Base-by-base conservation (phyloP, 1,140 invertebrate genomes). In the Drosophila tristis region DNA sequence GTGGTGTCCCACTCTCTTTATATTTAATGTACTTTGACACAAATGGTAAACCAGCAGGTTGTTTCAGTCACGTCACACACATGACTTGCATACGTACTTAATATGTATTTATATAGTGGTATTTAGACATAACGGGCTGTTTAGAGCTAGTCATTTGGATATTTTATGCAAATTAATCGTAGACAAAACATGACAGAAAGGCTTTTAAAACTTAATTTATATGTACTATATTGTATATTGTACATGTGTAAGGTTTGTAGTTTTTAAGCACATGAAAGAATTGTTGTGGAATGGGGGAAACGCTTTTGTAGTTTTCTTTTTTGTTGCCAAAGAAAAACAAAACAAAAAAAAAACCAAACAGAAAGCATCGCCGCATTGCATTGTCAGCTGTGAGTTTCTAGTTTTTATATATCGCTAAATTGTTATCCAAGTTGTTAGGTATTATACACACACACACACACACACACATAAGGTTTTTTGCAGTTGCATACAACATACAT, bases 351-450 rank as follows among this genome's bases (percentile, higher is more conserved):
- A n/a, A 7, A 20, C n/a, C 31, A 47, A 47, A 59, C 26, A 29
- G 59, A 53, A 29, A 44, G n/a, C 64, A 70, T 67, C 39, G 49
- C 62, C 39, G 62, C 62, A 64, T 67, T 67, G 65, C 65, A 66
- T 68, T 67, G 63, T 70, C 42, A 60, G 60, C 55, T 74, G 56
- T 81, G 67, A 64, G 53, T 62, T 61, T 87, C 29, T 65, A 57
- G 58, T 54, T 59, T 68, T 86, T 76, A 70, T 77, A 59, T 51
- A 74, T 67, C 75, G 67, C 77, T 63, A 63, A 63, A 85, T 87
- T 85, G 82, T 85, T 85, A 85, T 80, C 44, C 50, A 78, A 81
- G 66, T 78, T 74, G 73, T 86, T 80, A 63, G 45, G 68, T 87
- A 70, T 74, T 61, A 15, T 48, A 61, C 59, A 76, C 25, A 42